Base-by-base conservation (phyloP, 2,888 invertebrate genomes). In the Nemotelus pantherinus region DNA sequence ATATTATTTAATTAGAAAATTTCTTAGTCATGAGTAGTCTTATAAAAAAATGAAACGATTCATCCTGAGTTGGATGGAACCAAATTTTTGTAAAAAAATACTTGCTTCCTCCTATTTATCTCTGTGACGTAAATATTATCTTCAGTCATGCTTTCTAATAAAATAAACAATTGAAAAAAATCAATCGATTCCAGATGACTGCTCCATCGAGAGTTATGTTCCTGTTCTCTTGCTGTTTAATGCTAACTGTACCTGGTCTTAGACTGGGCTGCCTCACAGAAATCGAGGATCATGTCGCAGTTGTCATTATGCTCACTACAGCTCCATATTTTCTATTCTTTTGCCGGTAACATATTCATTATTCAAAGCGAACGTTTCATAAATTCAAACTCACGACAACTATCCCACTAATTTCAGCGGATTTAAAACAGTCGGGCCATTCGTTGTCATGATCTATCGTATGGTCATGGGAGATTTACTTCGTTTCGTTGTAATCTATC, bases 391-490 rank as follows among this genome's bases (percentile, higher is more conserved):
- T 67, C 48, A n/a, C 5, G 9, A 53, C 9, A 5, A 5, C 64
- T 48, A n/a, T 60, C 53, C n/a, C 25, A 9, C 10, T 60, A 7
- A 78, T 81, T 88, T 89, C 88, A 97, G 99, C 84, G 98, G 98
- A 10, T 97, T 99, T 87, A 97, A 97, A 88, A 96, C 98, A 0
- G 98, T 99, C 1, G 99, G 99, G 3, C 99, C 99, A 0, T 99
- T 99, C 91, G 99, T 99, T n/a, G 96, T 98, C 82, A 99, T 99
- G 98, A 97, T 99, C 82, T 99, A 99, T 88, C 92, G 98, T 81
- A 99, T 99, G 97, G 95, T 99, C 70, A 94, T 95, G 91, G 97
- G 98, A 77, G 99, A 99, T 88, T 89, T 99, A 48, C 89, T 98
- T 45, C 91, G 99, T 81, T 99, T 99, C 87, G 97, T 98, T 80